Evolutionary conservation across 2,113 vertebrate genomes (phyloP).

Genomic region (Anhinga anhinga): DNA sequence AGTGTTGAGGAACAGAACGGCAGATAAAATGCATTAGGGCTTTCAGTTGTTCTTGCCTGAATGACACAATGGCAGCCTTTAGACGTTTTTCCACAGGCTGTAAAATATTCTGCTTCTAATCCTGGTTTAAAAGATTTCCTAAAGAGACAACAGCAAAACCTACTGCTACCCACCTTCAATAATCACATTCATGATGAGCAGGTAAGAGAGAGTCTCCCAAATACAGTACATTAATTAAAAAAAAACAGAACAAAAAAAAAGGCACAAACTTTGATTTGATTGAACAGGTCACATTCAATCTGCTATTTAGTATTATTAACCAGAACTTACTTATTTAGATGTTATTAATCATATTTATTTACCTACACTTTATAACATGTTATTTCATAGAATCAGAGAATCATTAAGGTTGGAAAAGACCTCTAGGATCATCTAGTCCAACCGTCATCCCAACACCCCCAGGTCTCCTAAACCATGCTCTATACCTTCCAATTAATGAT

Average conservation of each 20-base stretch:
- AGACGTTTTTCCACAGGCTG: not conserved
- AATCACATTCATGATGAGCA: not conserved
- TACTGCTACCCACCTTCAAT: not conserved
- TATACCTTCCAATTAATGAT: not conserved
- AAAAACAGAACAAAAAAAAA: not conserved
- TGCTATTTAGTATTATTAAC: not conserved
- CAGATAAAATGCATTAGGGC: slow-evolving; percentile 51
- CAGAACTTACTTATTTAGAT: not conserved
- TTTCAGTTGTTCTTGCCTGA: slow-evolving; percentile 29
- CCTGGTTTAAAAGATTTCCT: slow-evolving; percentile 21
- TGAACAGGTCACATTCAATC: not conserved
- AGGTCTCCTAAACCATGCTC: not conserved
- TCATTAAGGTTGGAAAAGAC: too few relatives aligned
- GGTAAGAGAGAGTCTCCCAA: not conserved
- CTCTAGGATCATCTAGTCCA: too few relatives aligned
- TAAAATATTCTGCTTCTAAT: slow-evolving; percentile 5
- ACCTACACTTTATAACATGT: not conserved
- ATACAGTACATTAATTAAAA: not conserved
- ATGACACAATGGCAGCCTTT: slow-evolving; percentile 5
- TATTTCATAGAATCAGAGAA: not conserved
- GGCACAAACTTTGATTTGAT: not conserved
- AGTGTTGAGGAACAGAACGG: slow-evolving; percentile 41
- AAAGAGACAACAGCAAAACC: not conserved
- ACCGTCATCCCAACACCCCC: too few relatives aligned
- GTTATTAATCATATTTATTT: not conserved